Conservation (phyloP, 2,797 vertebrate genomes). For the Pogoniulus pusillus region DNA sequence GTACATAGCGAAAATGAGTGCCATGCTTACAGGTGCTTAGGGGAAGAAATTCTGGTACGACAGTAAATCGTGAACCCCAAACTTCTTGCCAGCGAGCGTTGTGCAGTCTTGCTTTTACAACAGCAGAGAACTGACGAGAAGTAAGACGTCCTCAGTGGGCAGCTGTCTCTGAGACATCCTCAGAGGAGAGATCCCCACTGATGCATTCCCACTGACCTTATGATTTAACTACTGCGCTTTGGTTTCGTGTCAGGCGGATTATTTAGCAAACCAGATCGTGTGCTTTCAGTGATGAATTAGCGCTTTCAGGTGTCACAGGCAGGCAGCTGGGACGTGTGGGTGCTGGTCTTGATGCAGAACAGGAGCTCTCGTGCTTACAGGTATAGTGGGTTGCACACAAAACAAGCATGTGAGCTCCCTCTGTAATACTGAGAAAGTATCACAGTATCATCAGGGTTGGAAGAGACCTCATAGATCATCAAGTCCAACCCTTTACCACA, state of each 20-base stretch:
- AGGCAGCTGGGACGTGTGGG: not conserved
- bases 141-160: not conserved
- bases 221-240: not conserved
- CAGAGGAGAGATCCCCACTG: not conserved
- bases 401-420: not conserved
- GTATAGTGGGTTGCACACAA: not conserved
- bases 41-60: not conserved
- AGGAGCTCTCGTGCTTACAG: not conserved
- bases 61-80: not conserved
- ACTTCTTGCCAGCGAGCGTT: not conserved
- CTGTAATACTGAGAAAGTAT: too few species aligned
- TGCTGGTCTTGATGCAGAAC: not conserved
- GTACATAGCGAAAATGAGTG: not conserved
- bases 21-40: not conserved
- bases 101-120: not conserved
- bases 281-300: not conserved
- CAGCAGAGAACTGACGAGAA: not conserved
- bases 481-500: too few species aligned
- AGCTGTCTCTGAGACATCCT: too few species aligned
- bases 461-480: too few species aligned
- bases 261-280: fast-evolving
- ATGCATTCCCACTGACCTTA: not conserved
- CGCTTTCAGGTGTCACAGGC: not conserved
- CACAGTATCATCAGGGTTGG: too few species aligned
- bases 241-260: not conserved